phyloP scores from a whole-genome alignment of 1,140 invertebrate genomes.

The Heliconius melpomene region DNA sequence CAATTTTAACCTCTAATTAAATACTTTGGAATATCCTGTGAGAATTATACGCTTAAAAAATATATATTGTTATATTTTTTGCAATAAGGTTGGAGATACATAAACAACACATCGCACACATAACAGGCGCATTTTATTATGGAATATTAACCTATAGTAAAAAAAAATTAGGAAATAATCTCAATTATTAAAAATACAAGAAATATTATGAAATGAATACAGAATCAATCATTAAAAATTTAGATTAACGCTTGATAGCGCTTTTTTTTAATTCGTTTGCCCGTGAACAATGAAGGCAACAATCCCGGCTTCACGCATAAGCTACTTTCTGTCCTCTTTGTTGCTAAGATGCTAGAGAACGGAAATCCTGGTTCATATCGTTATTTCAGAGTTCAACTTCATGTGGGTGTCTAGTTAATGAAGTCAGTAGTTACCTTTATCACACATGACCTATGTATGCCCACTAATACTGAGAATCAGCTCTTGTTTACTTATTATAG shows the following conservation, averaged over 20 bases:
- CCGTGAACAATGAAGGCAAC: slow-evolving; percentile 26
- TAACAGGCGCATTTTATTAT: too few species aligned
- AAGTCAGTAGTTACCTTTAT: slow-evolving; percentile 4
- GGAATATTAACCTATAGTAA: too few species aligned
- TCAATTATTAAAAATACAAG: too few species aligned
- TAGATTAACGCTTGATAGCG: slow-evolving; percentile 21
- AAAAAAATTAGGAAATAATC: too few species aligned
- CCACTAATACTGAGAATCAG: not conserved
- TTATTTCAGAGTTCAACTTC: slow-evolving; percentile 52
- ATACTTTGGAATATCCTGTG: too few species aligned
- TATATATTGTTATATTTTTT: too few species aligned
- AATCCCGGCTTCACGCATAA: slow-evolving; percentile 33
- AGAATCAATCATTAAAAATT: slow-evolving; percentile 17
- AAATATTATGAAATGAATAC: not conserved
- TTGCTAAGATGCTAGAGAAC: slow-evolving; percentile 35
- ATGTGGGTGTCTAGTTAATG: slow-evolving; percentile 31
- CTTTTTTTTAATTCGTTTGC: slow-evolving; percentile 23
- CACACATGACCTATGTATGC: not conserved
- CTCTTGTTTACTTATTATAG: not conserved
- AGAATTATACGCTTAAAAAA: too few species aligned
- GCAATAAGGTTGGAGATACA: too few species aligned
- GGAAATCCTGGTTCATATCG: slow-evolving; percentile 69
- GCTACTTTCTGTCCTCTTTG: slow-evolving; percentile 29
- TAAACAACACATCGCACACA: too few species aligned
- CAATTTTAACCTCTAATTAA: too few species aligned